phyloP scores from a whole-genome alignment of 2,888 invertebrate species.

The Ectemnius continuus region DNA sequence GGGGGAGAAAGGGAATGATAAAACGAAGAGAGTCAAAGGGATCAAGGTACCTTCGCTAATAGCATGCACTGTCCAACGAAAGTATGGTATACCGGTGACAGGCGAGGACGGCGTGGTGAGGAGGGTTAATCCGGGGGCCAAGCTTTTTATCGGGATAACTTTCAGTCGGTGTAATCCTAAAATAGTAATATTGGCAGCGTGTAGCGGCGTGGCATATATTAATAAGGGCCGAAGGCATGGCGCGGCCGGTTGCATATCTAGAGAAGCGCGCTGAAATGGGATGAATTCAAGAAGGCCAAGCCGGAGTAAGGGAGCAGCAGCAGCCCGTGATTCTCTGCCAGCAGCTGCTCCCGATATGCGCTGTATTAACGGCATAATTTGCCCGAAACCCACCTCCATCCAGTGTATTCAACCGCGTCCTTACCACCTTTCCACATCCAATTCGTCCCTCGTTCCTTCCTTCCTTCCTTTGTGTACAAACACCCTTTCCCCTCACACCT shows the following conservation, averaged over 20 bases:
- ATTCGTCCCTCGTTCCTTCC: conserved; percentile 23
- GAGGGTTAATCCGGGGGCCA: conserved; percentile 10
- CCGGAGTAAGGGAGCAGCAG: conserved; percentile 22
- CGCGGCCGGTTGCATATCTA: conserved; percentile 6
- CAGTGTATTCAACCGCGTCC: conserved; percentile 63
- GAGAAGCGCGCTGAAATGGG: conserved; percentile 29
- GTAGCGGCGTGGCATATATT: conserved; percentile 60
- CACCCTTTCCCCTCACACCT: conserved; percentile 5
- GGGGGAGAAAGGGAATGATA: too few relatives aligned
- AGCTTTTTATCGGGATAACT: conserved; percentile 58
- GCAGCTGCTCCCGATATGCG: conserved; percentile 73
- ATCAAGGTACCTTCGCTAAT: too few relatives aligned
- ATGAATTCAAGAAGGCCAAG: conserved; percentile 32
- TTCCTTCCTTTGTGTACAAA: conserved; percentile 3
- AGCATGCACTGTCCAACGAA: background rate
- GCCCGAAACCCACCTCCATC: conserved; percentile 66
- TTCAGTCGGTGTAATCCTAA: conserved; percentile 62
- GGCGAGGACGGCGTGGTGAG: conserved; percentile 12
- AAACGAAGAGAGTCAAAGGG: too few relatives aligned
- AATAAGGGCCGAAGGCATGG: conserved; percentile 61
- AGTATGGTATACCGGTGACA: too few relatives aligned
- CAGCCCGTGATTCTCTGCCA: conserved; percentile 66
- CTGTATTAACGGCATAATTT: conserved; percentile 75
- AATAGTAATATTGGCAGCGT: conserved; percentile 63
- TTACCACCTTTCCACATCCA: conserved; percentile 40